Evolutionary conservation across 2,888 invertebrate species (phyloP), one percentile per base, ranked within the genome.

Genomic region (Phengaris arion): DNA sequence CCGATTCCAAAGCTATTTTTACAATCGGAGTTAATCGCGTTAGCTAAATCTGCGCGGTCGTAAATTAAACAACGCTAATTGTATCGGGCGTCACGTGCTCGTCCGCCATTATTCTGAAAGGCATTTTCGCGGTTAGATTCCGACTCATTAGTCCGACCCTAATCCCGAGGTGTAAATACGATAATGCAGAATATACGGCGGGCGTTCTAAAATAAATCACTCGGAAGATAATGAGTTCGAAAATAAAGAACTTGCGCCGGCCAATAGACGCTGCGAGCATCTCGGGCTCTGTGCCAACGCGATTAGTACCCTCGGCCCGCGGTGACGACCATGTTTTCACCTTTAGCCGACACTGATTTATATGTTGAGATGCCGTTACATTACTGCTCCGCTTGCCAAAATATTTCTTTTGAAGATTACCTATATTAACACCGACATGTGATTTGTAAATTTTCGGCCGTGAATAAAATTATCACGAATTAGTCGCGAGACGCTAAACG

Each of bases 151-250:
- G 86, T 84, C 87, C 85, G 88, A 87, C 86, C 86, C 91, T 88
- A 80, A 89, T 89, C 88, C 86, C 82, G 80, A 79, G 85, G 85
- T 85, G 89, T 89, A 87, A 89, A 89, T 86, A 79, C 76, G 77
- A 74, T 77, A 73, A 76, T 51, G 68, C 76, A 76, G 75, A 77
- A 76, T 78, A 79, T 75, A 79, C 76, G 77, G 84, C 83, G 81
- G 80, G 85, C 85, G 87, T 76, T 78, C 78, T 81, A 86, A 91
- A 92, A 93, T 93, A 92, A 92, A 92, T 91, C 90, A 89, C 89
- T 91, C 87, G 85, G 86, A 86, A 89, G 89, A 92, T 93, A 93
- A 93, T 92, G 92, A 92, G 91, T 86, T 86, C 90, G 85, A 90
- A 92, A 93, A 93, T 93, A 91, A 90, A 92, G 88, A 85, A 85